Percentiles rank a stretch among this genome's conserved stretches.
Conservation (phyloP, 2,797 vertebrate species). For the Parauchenoglanis punctatus region DNA sequence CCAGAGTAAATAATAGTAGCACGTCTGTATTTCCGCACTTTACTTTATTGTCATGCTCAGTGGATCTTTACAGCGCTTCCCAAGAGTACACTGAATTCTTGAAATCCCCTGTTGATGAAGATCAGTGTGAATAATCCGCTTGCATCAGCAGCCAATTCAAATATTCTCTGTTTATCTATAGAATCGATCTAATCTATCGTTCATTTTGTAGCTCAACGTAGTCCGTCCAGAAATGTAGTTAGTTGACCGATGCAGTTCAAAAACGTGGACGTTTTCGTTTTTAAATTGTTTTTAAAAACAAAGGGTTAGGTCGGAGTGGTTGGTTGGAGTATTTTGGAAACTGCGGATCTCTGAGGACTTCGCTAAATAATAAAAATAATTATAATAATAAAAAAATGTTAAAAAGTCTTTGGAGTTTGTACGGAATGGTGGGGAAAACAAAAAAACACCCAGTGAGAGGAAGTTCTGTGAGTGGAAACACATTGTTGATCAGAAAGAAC, state of each 20-base stretch:
- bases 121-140: not conserved
- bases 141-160: not conserved
- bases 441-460: not conserved
- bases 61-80: not conserved
- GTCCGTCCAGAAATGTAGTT: not conserved
- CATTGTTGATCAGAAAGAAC: slow-evolving; percentile 45
- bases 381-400: too few species aligned
- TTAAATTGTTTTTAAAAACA: not conserved
- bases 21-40: not conserved
- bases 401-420: too few species aligned
- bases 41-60: not conserved
- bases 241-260: not conserved
- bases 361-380: not conserved
- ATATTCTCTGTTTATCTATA: not conserved
- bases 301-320: not conserved
- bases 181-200: not conserved
- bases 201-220: not conserved
- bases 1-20: not conserved
- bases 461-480: not conserved
- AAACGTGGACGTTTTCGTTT: not conserved
- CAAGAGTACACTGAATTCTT: not conserved
- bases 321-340: not conserved
- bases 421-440: not conserved
- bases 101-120: not conserved
- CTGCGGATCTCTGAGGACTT: not conserved